Evolutionary conservation across 2,797 vertebrate genomes (phyloP).

Genomic region (Xyrichtys novacula): DNA sequence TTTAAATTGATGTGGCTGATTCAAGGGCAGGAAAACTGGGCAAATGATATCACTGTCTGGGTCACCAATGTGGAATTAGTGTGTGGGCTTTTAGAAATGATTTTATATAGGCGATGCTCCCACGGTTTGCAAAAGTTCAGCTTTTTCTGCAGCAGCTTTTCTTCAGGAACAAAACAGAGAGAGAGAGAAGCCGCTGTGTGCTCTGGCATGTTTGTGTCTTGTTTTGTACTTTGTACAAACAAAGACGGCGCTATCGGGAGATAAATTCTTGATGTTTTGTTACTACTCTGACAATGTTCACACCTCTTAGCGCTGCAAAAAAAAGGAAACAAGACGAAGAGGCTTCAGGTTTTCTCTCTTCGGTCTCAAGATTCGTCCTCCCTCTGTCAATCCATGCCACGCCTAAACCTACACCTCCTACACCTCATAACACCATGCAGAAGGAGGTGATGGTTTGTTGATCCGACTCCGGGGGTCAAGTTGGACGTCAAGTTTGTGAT

Average conservation of each 20-base stretch:
- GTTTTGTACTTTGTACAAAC: constrained; percentile 27
- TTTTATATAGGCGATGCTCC: constrained; percentile 2
- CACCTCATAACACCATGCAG: constrained; percentile 33
- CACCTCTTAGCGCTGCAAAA: constrained; percentile 30
- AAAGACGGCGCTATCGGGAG: constrained; percentile 18
- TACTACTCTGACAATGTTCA: constrained; percentile 40
- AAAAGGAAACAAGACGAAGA: constrained; percentile 35
- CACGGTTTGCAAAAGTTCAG: constrained; percentile 27
- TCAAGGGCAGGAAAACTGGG: constrained; percentile 56
- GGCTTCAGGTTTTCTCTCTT: constrained; percentile 4
- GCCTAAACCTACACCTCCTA: constrained; percentile 56
- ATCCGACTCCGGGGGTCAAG: constrained; percentile 64
- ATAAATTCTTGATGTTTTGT: constrained; percentile 35
- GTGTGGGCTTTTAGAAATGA: constrained; percentile 37
- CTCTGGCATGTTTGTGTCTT: constrained; percentile 19
- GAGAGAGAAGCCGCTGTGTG: background rate
- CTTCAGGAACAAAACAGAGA: background rate
- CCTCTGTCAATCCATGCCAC: constrained; percentile 9
- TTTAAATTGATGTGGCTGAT: constrained; percentile 64
- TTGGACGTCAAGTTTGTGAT: constrained; percentile 72
- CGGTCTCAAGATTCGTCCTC: constrained; percentile 11
- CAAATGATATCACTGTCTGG: constrained; percentile 45
- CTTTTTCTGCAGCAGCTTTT: constrained; percentile 9
- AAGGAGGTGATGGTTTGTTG: constrained; percentile 54
- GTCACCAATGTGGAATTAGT: constrained; percentile 32